These are phyloP conservation scores for Mimumesa dahlbomi DNA, from an alignment of 2,888 invertebrate species.

Conservation along the genomic window DNA sequence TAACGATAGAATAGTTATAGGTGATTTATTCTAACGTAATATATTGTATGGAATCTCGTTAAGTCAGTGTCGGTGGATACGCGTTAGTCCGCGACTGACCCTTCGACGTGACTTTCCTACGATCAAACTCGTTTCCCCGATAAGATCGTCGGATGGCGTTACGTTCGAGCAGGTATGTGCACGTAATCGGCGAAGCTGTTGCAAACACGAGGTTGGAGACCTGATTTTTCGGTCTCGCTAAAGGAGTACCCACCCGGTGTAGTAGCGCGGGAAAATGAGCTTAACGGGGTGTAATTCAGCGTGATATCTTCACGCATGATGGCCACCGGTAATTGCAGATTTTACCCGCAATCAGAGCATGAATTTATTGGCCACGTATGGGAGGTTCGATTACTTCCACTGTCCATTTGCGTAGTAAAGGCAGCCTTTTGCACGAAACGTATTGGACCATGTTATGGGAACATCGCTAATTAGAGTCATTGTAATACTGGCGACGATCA, in stretches of 20 bases:
- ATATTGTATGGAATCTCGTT: too few species aligned
- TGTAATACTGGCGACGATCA: slow-evolving; percentile 53
- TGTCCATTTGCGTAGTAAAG: slow-evolving; percentile 36
- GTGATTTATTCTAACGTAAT: too few species aligned
- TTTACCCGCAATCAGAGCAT: slow-evolving; percentile 69
- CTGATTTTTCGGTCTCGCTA: slow-evolving; percentile 43
- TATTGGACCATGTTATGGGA: slow-evolving; percentile 54
- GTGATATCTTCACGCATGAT: slow-evolving; percentile 67
- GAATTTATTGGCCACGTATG: slow-evolving; percentile 60
- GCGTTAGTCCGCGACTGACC: slow-evolving; percentile 52
- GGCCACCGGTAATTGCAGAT: slow-evolving; percentile 67
- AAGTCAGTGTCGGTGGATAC: slow-evolving; percentile 41
- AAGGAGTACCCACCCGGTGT: slow-evolving; percentile 12
- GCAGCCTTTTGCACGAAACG: slow-evolving; percentile 30
- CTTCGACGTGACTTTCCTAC: slow-evolving; percentile 55
- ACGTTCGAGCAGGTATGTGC: slow-evolving; percentile 49
- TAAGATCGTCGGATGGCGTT: slow-evolving; percentile 65
- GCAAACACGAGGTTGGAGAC: slow-evolving; percentile 17
- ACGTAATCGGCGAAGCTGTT: slow-evolving; percentile 48
- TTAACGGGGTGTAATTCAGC: slow-evolving; percentile 56
- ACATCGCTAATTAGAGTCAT: slow-evolving; percentile 58
- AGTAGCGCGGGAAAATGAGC: slow-evolving; percentile 53
- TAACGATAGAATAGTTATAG: too few species aligned
- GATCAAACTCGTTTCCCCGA: slow-evolving; percentile 68
- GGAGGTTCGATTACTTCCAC: slow-evolving; percentile 49